Evolutionary conservation across 37 sponge, comb jelly and placozoan genomes (phyloP).

Genomic region (Hormiphora californensis): DNA sequence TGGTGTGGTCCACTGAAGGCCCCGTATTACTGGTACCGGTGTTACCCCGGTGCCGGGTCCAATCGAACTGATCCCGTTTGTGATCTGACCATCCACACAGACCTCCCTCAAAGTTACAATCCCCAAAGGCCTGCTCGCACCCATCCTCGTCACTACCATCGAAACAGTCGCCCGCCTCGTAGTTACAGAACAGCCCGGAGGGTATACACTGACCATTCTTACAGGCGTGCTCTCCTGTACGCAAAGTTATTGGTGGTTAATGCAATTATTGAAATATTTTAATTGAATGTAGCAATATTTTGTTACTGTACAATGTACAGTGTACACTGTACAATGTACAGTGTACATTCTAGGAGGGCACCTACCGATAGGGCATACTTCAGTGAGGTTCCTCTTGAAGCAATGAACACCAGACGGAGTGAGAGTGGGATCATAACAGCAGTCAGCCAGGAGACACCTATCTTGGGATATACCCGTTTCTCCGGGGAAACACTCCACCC

Average conservation of each 20-base stretch:
- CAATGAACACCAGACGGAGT: slow-evolving; percentile 44
- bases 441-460: slow-evolving; percentile 42
- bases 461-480: slow-evolving; percentile 13
- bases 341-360: background rate
- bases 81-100: slow-evolving; percentile 48
- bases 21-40: slow-evolving; percentile 54
- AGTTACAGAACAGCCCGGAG: slow-evolving; percentile 21
- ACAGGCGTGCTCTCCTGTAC: slow-evolving; percentile 13
- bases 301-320: background rate
- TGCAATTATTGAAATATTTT: too few relatives aligned
- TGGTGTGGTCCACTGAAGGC: slow-evolving; percentile 56
- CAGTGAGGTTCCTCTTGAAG: slow-evolving; percentile 53
- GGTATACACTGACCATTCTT: slow-evolving; percentile 32
- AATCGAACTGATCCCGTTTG: slow-evolving; percentile 50
- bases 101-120: slow-evolving; percentile 57
- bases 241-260: too few relatives aligned
- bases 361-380: slow-evolving; percentile 48
- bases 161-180: slow-evolving; percentile 23
- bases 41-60: slow-evolving; percentile 49
- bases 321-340: background rate
- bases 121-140: slow-evolving; percentile 5
- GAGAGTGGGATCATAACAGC: slow-evolving; percentile 42
- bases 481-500: slow-evolving; percentile 48
- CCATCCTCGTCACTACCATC: slow-evolving; percentile 13
- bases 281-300: too few relatives aligned